These are phyloP conservation scores for Calephelis virginiensis DNA, from an alignment of 1,140 invertebrate genomes.

Conservation along the genomic window DNA sequence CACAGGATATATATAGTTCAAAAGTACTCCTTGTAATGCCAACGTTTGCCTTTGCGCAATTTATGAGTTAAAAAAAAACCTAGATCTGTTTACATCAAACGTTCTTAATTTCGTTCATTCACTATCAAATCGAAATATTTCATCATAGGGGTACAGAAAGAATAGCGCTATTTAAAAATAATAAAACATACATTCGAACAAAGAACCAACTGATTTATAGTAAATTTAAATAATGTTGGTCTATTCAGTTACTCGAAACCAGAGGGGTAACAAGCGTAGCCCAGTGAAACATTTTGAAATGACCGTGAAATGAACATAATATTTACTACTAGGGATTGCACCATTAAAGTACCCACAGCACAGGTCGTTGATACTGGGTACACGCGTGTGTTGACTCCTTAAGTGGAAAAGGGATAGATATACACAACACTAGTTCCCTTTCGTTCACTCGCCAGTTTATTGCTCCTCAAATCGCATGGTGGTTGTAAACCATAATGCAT, in stretches of 20 bases:
- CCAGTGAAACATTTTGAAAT: conserved; percentile 16
- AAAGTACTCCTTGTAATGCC: too few relatives aligned
- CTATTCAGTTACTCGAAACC: neutral
- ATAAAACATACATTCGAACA: too few relatives aligned
- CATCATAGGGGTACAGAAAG: too few relatives aligned
- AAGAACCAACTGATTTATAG: too few relatives aligned
- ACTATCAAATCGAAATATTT: too few relatives aligned
- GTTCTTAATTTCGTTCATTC: too few relatives aligned
- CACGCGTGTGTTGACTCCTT: conserved; percentile 41
- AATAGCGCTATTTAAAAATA: too few relatives aligned
- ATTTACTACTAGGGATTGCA: conserved; percentile 9
- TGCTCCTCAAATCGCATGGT: conserved; percentile 39
- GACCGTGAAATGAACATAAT: conserved; percentile 21
- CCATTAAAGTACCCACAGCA: conserved; percentile 28
- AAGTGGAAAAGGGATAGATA: conserved; percentile 46
- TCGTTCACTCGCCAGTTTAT: conserved; percentile 34
- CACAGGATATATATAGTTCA: too few relatives aligned
- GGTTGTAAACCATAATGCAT: neutral
- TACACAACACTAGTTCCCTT: conserved; percentile 51
- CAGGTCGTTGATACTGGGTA: conserved; percentile 69
- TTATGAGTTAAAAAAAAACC: too few relatives aligned
- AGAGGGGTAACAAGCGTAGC: neutral
- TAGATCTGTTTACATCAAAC: too few relatives aligned
- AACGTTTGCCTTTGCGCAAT: too few relatives aligned
- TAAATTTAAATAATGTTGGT: neutral